phyloP scores from a whole-genome alignment of 2,113 vertebrate species.

The Arenaria interpres region DNA sequence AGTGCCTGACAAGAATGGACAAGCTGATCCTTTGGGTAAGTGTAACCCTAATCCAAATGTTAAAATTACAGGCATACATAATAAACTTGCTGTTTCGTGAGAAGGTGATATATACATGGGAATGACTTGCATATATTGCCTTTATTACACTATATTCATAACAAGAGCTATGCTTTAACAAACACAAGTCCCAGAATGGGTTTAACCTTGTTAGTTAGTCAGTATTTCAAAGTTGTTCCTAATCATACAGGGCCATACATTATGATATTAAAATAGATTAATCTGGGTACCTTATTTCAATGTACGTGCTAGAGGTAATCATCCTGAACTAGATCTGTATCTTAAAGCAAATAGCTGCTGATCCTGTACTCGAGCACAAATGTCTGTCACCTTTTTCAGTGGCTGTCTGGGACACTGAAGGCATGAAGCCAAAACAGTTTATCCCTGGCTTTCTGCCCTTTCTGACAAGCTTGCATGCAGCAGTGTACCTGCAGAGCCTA shows the following conservation, averaged over 20 bases:
- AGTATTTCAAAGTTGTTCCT: not conserved
- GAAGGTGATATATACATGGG: not conserved
- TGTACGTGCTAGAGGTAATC: not conserved
- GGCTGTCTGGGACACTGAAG: not conserved
- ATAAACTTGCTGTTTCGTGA: not conserved
- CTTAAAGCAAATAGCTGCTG: not conserved
- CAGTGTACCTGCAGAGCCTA: not conserved
- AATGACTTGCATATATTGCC: not conserved
- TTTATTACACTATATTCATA: not conserved
- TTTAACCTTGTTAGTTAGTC: not conserved
- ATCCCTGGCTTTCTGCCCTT: not conserved
- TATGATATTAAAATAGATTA: not conserved
- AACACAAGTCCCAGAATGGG: not conserved
- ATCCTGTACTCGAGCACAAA: not conserved
- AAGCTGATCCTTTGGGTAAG: slow-evolving; percentile 96
- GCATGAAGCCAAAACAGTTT: not conserved
- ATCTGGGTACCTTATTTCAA: not conserved
- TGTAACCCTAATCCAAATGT: not conserved
- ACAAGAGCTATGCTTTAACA: not conserved
- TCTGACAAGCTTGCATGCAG: not conserved
- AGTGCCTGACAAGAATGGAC: slow-evolving; percentile 94
- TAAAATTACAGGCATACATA: not conserved
- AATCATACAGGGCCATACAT: not conserved
- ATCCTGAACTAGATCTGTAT: not conserved
- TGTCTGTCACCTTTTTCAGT: not conserved